Evolutionary conservation across 2,797 vertebrate species (phyloP).

Genomic region (Peromyscus melanophrys): DNA sequence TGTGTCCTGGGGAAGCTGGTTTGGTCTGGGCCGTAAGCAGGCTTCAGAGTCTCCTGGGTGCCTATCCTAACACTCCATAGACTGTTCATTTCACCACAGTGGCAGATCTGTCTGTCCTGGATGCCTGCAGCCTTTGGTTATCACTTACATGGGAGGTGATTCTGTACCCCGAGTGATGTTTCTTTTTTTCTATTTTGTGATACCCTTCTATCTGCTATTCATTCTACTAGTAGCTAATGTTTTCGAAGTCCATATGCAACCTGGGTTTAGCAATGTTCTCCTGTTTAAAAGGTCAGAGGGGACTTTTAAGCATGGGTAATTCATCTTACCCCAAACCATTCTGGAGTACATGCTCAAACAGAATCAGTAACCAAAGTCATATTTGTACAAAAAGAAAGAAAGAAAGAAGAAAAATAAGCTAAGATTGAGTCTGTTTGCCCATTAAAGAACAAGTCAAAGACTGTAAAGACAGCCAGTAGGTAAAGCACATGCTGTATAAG

Average conservation of each 20-base stretch:
- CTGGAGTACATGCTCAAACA: neutral
- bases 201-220: conserved; percentile 29
- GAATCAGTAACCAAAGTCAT: conserved; percentile 33
- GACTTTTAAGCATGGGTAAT: neutral
- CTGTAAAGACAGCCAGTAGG: neutral
- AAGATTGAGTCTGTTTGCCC: neutral
- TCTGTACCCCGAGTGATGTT: neutral
- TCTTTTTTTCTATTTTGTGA: neutral
- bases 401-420: neutral
- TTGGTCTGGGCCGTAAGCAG: neutral
- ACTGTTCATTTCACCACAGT: neutral
- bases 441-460: conserved; percentile 33
- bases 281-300: neutral
- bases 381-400: neutral
- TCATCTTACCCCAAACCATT: neutral
- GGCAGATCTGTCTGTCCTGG: neutral
- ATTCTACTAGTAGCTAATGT: neutral
- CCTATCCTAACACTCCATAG: neutral
- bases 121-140: neutral
- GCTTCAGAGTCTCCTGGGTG: neutral
- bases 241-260: neutral
- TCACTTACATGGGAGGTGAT: neutral
- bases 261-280: neutral
- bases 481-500: neutral
- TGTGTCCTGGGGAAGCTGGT: neutral